Percentiles rank a stretch among this genome's conserved stretches.
Conservation (phyloP, 2,797 vertebrate species). For the Gobionotothen gibberifrons region DNA sequence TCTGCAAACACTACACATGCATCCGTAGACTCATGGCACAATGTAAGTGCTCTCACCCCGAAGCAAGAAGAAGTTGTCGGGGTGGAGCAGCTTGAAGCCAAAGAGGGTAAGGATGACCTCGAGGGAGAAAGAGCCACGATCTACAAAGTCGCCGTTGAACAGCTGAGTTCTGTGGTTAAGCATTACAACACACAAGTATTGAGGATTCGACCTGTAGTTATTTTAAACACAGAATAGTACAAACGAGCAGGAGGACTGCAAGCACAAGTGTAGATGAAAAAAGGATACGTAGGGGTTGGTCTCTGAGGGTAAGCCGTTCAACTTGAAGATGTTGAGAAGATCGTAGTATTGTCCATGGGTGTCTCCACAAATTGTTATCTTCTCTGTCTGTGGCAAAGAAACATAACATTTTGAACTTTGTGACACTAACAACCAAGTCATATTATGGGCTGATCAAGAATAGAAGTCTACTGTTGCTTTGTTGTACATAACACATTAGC, state of each 20-base stretch:
- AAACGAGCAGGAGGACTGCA: conserved; percentile 13
- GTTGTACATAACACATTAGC: background rate
- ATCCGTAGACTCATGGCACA: too few species aligned
- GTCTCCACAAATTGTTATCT: conserved; percentile 94
- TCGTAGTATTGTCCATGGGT: conserved; percentile 96
- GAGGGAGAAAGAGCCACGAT: conserved; percentile 94
- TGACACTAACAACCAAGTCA: background rate
- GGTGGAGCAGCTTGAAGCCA: conserved; percentile 95
- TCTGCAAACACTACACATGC: background rate
- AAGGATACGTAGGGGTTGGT: conserved; percentile 96
- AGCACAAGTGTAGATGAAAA: conserved; percentile 5
- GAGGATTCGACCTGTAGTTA: background rate
- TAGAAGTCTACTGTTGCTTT: background rate
- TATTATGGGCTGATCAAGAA: background rate
- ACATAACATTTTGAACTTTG: conserved; percentile 4
- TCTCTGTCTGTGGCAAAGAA: conserved; percentile 86
- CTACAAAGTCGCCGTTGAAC: conserved; percentile 97
- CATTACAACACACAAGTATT: conserved; percentile 21
- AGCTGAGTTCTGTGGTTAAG: conserved; percentile 84
- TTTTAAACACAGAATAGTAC: background rate
- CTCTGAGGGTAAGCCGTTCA: conserved; percentile 93
- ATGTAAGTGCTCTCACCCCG: conserved; percentile 82
- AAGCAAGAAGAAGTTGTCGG: conserved; percentile 92
- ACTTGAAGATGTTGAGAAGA: conserved; percentile 94
- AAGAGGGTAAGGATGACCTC: conserved; percentile 97